Conservation (phyloP, 2,113 vertebrate genomes). For the Lampris incognitus region DNA sequence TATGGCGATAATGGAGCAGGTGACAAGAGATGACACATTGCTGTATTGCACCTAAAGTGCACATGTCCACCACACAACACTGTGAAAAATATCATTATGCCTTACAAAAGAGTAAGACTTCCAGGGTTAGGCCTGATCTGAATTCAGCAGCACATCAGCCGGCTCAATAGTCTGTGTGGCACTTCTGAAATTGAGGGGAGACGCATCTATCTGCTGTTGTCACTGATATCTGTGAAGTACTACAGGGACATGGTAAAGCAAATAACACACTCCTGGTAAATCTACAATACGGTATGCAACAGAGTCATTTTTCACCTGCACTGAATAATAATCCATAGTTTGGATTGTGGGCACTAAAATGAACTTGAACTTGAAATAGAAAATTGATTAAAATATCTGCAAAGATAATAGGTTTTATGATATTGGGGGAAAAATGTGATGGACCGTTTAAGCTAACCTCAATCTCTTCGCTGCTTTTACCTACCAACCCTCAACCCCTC, state of each 20-base stretch:
- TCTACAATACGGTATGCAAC: constrained; percentile 45
- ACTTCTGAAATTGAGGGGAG: constrained; percentile 6
- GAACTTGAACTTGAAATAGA: constrained; percentile 17
- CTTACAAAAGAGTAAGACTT: constrained; percentile 18
- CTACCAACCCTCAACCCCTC: too few species aligned
- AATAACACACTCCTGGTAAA: constrained; percentile 21
- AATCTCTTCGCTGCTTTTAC: neutral
- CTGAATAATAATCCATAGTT: neutral
- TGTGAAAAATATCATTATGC: constrained; percentile 2
- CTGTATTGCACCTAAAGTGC: neutral
- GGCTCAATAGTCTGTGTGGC: constrained; percentile 23
- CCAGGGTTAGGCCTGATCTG: constrained; percentile 17
- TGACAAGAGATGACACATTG: neutral
- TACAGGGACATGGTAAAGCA: constrained; percentile 30
- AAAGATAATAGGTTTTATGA: constrained; percentile 17
- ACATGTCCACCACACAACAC: neutral
- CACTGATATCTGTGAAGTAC: constrained; percentile 24
- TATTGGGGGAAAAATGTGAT: neutral
- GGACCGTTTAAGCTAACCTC: neutral
- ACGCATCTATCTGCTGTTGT: constrained; percentile 23
- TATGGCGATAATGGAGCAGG: neutral
- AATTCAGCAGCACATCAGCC: neutral
- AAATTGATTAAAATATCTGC: neutral
- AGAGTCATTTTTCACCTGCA: constrained; percentile 22
- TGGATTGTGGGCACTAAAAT: constrained; percentile 35